These are phyloP conservation scores for Piliocolobus tephrosceles DNA, from an alignment of 2,113 vertebrate genomes.

Conservation along the genomic window DNA sequence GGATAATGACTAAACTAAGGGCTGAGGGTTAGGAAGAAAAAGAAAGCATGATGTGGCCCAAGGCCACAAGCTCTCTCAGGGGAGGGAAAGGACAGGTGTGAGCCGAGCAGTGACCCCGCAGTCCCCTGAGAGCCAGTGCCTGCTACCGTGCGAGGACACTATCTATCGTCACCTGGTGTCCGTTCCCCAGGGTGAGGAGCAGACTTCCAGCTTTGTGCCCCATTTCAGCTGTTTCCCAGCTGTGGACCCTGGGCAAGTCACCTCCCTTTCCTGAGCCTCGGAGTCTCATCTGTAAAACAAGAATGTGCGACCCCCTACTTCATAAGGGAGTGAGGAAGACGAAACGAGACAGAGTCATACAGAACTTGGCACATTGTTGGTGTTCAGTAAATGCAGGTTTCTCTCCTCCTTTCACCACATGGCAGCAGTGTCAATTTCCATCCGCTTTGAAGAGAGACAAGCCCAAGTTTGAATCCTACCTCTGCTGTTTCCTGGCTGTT, in stretches of 20 bases:
- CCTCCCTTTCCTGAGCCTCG: neutral
- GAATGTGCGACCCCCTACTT: fast-evolving
- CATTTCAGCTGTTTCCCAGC: neutral
- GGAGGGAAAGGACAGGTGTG: neutral
- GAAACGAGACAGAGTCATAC: neutral
- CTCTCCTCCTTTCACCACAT: fast-evolving
- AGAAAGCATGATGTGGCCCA: neutral
- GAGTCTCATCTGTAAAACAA: neutral
- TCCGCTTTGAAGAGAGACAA: neutral
- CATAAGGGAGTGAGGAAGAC: fast-evolving
- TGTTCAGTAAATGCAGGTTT: fast-evolving
- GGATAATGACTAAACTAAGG: neutral
- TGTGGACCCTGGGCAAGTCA: neutral
- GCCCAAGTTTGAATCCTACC: neutral
- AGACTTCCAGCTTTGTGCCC: fast-evolving
- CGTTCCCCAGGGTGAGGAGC: fast-evolving
- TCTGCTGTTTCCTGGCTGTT: neutral
- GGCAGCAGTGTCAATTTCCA: fast-evolving
- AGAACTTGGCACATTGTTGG: fast-evolving
- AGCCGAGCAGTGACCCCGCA: neutral
- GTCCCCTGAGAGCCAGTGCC: fast-evolving
- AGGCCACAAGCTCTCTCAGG: neutral
- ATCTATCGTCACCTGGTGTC: neutral
- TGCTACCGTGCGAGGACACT: fast-evolving
- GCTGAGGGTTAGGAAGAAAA: neutral